phyloP scores from a whole-genome alignment of 1,140 invertebrate genomes.

The Apis dorsata region DNA sequence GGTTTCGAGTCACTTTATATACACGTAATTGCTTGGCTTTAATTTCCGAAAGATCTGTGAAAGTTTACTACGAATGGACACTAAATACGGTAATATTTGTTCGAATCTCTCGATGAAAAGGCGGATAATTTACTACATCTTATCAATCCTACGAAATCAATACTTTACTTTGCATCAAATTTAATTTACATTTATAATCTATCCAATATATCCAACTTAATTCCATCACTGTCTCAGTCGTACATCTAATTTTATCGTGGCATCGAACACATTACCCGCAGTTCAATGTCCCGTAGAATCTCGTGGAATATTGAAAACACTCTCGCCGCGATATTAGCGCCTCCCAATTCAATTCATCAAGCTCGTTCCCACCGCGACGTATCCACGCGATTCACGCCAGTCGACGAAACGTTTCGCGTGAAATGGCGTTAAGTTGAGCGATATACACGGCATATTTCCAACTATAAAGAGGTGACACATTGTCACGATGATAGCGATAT shows the following conservation, averaged over 20 bases:
- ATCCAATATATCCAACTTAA: no score
- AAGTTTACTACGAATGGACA: no score
- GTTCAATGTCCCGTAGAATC: not conserved
- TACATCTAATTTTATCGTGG: not conserved
- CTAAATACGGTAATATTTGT: no score
- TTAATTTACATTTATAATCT: no score
- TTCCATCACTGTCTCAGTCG: not conserved
- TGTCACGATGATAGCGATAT: constrained; percentile 11
- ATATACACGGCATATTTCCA: constrained; percentile 14
- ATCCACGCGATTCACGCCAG: not conserved
- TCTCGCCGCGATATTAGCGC: not conserved
- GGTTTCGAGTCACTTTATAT: no score
- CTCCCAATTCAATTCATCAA: constrained; percentile 8
- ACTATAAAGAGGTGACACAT: not conserved
- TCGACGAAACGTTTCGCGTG: not conserved
- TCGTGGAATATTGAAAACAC: not conserved
- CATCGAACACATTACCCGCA: not conserved
- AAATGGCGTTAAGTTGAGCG: constrained; percentile 4
- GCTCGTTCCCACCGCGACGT: not conserved
- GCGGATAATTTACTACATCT: no score
- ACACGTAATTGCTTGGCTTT: no score
- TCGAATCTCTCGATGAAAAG: no score
- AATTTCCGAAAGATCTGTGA: no score
- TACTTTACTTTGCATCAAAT: no score
- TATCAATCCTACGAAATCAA: no score